phyloP scores from a whole-genome alignment of 2,888 invertebrate species.

The Apamea anceps region DNA sequence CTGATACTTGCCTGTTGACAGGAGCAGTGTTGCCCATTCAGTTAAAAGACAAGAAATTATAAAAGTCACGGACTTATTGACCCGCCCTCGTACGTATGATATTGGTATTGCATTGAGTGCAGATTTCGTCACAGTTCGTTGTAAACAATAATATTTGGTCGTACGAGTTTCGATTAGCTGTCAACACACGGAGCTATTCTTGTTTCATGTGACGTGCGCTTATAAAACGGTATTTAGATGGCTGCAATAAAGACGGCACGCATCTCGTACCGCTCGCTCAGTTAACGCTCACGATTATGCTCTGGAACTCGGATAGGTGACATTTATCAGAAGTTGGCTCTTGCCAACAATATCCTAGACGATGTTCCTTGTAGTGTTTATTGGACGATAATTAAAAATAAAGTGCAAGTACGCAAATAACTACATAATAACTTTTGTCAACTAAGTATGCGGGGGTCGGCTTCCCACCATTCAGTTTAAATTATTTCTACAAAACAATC shows the following conservation, averaged over 20 bases:
- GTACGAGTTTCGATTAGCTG: slow-evolving; percentile 3
- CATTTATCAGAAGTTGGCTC: not conserved
- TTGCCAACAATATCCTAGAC: not conserved
- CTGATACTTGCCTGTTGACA: too few species aligned
- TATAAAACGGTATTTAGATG: slow-evolving; percentile 3
- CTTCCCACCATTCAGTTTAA: not conserved
- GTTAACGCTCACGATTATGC: not conserved
- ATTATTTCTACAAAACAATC: not conserved
- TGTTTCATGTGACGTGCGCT: not conserved
- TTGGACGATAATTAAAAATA: not conserved
- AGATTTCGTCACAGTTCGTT: not conserved
- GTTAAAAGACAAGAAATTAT: too few species aligned
- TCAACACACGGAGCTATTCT: slow-evolving; percentile 30
- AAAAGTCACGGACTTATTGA: too few species aligned
- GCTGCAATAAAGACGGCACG: slow-evolving; percentile 6
- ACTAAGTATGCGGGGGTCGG: not conserved
- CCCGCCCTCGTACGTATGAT: too few species aligned
- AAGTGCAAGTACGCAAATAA: not conserved
- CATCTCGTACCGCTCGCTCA: not conserved
- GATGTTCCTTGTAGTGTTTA: not conserved
- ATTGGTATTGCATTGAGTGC: not conserved
- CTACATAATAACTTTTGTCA: not conserved
- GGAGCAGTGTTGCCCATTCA: too few species aligned
- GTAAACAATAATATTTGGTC: slow-evolving; percentile 27
- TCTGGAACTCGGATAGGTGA: not conserved